Evolutionary conservation across 1,140 invertebrate genomes (phyloP), one percentile per base, ranked within the genome.

Genomic region (Euwallacea fornicatus): DNA sequence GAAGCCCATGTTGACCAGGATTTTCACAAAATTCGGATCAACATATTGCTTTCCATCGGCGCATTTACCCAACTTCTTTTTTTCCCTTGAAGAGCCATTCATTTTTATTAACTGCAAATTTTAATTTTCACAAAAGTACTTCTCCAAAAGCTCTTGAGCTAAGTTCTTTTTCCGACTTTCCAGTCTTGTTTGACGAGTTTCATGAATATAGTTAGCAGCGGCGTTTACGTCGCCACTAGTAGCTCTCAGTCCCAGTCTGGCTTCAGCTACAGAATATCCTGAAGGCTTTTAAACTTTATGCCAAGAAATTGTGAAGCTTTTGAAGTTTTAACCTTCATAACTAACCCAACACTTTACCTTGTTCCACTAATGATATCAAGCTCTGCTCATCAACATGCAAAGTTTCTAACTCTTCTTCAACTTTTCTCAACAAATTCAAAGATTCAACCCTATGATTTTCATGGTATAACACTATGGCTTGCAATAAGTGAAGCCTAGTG

Each of bases 381-480:
- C 83, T 83, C 8, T 83, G 76, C 73, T 86, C 86, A 78, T 88
- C 85, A 44, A 92, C 87, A 81, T 87, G 86, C 0, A 93, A 78
- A 42, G 78, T 81, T 21, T 80, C 78, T 2, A 92, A 78, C 78
- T 92, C 89, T 0, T 63, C 53, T 74, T 90, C 85, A 0, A 88
- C 90, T 67, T 85, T 80, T 50, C 83, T 80, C 1, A 93, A 81
- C 4, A 89, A 78, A 33, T 78, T 74, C 33, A 82, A 82, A 0
- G 91, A 89, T 69, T 88, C 85, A 6, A 83, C 76, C 0, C 87
- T 80, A 70, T 85, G 85, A 76, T 91, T 90, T 80, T 90, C 87
- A 78, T 93, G 91, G 80, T 89, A 93, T 0, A 88, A 82, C 7
- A 92, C 86, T 62, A 93, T 88, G 0, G 89, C 92, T 82, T 93